These are phyloP conservation scores for Galerucella nymphaeae DNA, from an alignment of 2,888 invertebrate genomes.

Conservation along the genomic window DNA sequence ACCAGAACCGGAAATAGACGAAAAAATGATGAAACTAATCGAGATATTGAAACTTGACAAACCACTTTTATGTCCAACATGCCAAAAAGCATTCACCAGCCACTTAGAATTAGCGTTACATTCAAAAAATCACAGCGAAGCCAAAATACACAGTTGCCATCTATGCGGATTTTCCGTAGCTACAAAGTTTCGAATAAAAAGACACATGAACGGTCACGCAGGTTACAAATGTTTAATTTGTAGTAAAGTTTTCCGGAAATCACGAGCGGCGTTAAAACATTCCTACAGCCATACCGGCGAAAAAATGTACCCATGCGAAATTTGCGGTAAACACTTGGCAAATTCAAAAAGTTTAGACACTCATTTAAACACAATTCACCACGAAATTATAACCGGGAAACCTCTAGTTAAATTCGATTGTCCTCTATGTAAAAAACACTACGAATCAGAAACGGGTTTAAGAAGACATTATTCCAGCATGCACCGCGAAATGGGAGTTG, in stretches of 20 bases:
- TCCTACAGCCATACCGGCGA: constrained; percentile 57
- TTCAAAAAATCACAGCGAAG: constrained; percentile 53
- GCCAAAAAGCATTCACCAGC: constrained; percentile 67
- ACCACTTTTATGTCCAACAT: constrained; percentile 67
- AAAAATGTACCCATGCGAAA: constrained; percentile 26
- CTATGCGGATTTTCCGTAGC: constrained; percentile 56
- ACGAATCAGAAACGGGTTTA: constrained; percentile 57
- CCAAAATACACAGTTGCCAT: constrained; percentile 55
- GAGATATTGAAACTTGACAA: constrained; percentile 48
- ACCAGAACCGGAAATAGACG: constrained; percentile 37
- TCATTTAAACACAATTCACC: constrained; percentile 66
- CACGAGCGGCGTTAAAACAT: constrained; percentile 56
- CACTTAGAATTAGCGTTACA: constrained; percentile 55
- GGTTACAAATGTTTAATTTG: constrained; percentile 57
- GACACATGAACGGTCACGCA: constrained; percentile 64
- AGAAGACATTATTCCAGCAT: constrained; percentile 60
- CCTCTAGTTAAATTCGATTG: constrained; percentile 62
- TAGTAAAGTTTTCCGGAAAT: constrained; percentile 55
- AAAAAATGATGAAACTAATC: constrained; percentile 33
- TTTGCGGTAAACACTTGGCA: constrained; percentile 37
- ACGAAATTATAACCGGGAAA: constrained; percentile 58
- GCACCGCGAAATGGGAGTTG: constrained; percentile 58
- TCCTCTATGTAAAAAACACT: constrained; percentile 64
- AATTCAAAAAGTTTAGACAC: constrained; percentile 47
- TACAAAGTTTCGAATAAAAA: constrained; percentile 57